These are phyloP conservation scores for Pygmarrhopalites habei DNA, from an alignment of 1,140 invertebrate genomes.

Conservation along the genomic window DNA sequence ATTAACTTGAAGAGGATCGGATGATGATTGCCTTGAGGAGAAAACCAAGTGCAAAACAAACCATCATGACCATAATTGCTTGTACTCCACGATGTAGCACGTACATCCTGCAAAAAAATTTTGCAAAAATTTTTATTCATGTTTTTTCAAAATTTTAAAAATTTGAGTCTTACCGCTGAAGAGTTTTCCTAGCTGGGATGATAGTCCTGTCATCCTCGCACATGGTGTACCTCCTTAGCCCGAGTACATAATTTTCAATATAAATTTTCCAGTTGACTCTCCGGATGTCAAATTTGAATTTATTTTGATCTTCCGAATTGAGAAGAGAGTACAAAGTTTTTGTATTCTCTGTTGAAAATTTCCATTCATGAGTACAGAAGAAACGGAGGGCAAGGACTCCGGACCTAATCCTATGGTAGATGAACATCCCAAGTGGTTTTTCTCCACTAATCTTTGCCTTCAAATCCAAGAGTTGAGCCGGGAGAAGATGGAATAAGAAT, in stretches of 20 bases:
- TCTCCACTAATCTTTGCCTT: background rate
- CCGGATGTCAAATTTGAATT: constrained; percentile 55
- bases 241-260: constrained; percentile 64
- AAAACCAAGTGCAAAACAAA: no score
- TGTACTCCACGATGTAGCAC: no score
- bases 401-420: constrained; percentile 56
- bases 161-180: background rate
- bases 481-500: background rate
- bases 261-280: constrained; percentile 60
- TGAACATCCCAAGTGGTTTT: constrained; percentile 44
- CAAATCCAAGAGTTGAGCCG: background rate
- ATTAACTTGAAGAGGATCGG: no score
- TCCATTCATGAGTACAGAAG: constrained; percentile 1
- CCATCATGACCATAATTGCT: no score
- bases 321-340: background rate
- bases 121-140: no score
- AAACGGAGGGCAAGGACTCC: constrained; percentile 50
- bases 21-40: no score
- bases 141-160: no score
- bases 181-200: constrained; percentile 48
- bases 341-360: constrained; percentile 46
- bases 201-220: constrained; percentile 64
- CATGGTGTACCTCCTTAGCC: constrained; percentile 67
- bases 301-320: constrained; percentile 50
- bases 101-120: no score